phyloP scores from a whole-genome alignment of 2,888 invertebrate genomes.

The Xestia ashworthii region DNA sequence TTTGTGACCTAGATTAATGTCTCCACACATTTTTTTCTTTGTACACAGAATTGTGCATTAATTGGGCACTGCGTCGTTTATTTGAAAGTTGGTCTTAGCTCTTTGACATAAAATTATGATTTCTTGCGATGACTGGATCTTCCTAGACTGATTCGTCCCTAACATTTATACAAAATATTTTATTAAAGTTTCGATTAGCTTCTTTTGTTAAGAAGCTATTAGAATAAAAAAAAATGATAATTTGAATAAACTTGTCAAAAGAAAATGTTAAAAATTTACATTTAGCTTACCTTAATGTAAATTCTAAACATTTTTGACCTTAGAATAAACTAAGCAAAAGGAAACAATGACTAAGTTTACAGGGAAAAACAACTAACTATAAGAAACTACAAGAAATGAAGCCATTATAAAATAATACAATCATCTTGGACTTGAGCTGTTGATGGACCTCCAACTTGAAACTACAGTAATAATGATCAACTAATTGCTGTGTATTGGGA shows the following conservation, averaged over 20 bases:
- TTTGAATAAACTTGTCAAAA: neutral
- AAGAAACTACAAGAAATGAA: too few species aligned
- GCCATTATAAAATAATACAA: neutral
- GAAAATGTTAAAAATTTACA: neutral
- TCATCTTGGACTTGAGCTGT: slow-evolving; percentile 37
- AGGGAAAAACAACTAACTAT: neutral
- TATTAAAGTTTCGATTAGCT: too few species aligned
- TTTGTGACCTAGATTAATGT: neutral
- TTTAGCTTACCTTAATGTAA: neutral
- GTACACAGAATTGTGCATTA: neutral
- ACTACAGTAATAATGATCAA: slow-evolving; percentile 3
- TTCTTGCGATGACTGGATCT: neutral
- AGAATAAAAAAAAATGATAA: neutral
- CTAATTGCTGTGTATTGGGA: neutral
- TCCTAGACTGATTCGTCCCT: neutral
- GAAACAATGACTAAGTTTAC: neutral
- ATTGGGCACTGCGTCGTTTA: neutral
- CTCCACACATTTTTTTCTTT: neutral
- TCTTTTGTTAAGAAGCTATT: neutral
- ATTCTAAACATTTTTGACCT: neutral
- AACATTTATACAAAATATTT: neutral
- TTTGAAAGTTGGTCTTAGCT: neutral
- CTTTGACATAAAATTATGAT: neutral
- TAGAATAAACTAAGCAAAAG: neutral
- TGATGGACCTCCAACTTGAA: slow-evolving; percentile 35